Conservation (phyloP, 2,113 vertebrate species). For the Tetraodon nigroviridis region DNA sequence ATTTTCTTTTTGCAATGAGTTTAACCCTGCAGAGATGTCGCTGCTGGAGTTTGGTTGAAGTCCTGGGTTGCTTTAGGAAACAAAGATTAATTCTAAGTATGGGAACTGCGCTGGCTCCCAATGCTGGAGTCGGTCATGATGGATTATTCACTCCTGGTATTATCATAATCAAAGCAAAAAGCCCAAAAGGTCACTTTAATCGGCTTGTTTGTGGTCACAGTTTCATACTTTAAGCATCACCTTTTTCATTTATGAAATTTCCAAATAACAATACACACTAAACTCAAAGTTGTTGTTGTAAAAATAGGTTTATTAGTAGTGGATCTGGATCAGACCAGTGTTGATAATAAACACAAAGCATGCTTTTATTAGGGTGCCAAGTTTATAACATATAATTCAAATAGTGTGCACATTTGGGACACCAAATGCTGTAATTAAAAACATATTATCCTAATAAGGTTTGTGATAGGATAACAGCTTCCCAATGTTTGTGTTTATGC, state of each 20-base stretch:
- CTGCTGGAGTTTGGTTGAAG: conserved; percentile 1
- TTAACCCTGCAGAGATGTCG: neutral
- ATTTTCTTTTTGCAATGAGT: conserved; percentile 2
- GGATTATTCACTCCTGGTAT: conserved; percentile 11
- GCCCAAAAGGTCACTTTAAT: conserved; percentile 24
- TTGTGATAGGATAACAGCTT: conserved; percentile 35
- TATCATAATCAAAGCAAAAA: conserved; percentile 22
- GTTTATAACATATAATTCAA: conserved; percentile 23
- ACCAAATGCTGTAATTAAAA: conserved; percentile 48
- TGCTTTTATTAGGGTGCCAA: conserved; percentile 10
- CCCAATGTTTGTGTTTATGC: conserved; percentile 44
- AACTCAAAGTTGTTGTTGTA: too few relatives aligned
- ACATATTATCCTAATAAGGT: conserved; percentile 34
- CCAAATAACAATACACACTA: too few relatives aligned
- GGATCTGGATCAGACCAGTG: neutral
- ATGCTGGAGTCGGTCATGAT: conserved; percentile 1
- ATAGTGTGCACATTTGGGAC: conserved; percentile 14
- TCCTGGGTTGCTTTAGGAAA: neutral
- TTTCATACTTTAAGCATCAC: conserved; percentile 28
- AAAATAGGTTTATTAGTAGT: neutral
- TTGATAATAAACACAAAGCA: conserved; percentile 19
- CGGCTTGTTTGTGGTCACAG: conserved; percentile 13
- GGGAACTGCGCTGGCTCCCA: neutral
- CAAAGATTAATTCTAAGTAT: neutral
- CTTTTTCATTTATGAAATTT: conserved; percentile 18